phyloP scores from a whole-genome alignment of 2,888 invertebrate genomes.

The Catocala fraxini region DNA sequence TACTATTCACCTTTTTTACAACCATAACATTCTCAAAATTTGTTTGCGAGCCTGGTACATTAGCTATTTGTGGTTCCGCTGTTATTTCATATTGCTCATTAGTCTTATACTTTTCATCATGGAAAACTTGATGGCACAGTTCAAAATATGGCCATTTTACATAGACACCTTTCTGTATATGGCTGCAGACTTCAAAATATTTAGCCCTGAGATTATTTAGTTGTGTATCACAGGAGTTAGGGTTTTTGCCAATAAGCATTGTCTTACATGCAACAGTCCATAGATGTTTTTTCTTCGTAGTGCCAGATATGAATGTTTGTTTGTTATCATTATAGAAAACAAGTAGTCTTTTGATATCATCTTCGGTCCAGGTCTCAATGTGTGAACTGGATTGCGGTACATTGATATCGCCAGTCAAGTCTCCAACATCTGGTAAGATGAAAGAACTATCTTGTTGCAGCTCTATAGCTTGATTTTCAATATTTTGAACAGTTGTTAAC shows the following conservation, averaged over 20 bases:
- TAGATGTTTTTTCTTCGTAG: conserved; percentile 68
- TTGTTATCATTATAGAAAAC: conserved; percentile 79
- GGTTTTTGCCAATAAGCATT: conserved; percentile 70
- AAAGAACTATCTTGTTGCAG: conserved; percentile 55
- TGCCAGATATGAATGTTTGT: conserved; percentile 67
- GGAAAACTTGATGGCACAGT: conserved; percentile 73
- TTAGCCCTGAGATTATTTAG: conserved; percentile 64
- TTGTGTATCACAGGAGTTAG: conserved; percentile 68
- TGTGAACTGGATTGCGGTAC: conserved; percentile 15
- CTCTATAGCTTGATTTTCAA: conserved; percentile 56
- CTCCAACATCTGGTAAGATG: conserved; percentile 52
- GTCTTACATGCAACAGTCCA: conserved; percentile 81
- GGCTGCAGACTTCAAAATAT: conserved; percentile 60
- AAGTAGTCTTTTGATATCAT: conserved; percentile 71
- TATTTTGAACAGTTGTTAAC: conserved; percentile 61
- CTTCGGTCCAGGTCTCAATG: conserved; percentile 65
- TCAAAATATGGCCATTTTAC: conserved; percentile 69
- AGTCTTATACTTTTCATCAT: conserved; percentile 57
- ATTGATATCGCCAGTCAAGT: conserved; percentile 25
- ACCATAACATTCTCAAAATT: conserved; percentile 54
- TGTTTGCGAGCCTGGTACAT: conserved; percentile 27
- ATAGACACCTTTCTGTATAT: conserved; percentile 59
- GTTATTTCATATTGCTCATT: conserved; percentile 8
- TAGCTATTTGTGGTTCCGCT: conserved; percentile 30
- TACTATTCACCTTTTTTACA: conserved; percentile 54